A percentile compares a stretch with the other conserved stretches of the same genome.
phyloP scores from a whole-genome alignment of 2,888 invertebrate species.

The Parapristionchus giblindavisi region DNA sequence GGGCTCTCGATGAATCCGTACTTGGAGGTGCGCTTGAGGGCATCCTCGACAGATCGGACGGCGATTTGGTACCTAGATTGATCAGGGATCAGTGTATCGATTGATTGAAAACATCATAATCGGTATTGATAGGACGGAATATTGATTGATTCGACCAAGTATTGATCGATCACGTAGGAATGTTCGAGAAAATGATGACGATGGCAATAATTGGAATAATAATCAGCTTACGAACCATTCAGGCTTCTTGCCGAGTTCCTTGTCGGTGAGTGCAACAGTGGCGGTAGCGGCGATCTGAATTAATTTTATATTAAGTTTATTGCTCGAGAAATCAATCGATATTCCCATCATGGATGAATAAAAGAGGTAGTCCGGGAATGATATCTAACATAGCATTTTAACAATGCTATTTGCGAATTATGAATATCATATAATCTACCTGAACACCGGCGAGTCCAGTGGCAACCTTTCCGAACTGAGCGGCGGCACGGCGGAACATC shows the following conservation, averaged over 20 bases:
- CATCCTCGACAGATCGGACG: slow-evolving; percentile 52
- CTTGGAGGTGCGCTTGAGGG: slow-evolving; percentile 52
- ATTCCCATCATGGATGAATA: no score
- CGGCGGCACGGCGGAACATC: slow-evolving; percentile 54
- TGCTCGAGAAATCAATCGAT: no score
- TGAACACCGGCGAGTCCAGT: slow-evolving; percentile 50
- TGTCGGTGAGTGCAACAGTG: slow-evolving; percentile 57
- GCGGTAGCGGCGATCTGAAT: slow-evolving; percentile 52
- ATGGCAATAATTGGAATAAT: not conserved
- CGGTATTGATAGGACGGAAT: not conserved
- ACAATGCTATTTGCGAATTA: not conserved
- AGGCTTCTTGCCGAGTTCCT: slow-evolving; percentile 57
- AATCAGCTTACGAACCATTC: slow-evolving; percentile 47
- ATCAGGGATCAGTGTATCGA: not conserved
- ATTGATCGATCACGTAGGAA: not conserved
- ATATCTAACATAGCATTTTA: no score
- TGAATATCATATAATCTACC: slow-evolving; percentile 7
- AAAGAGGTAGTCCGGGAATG: no score
- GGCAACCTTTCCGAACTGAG: slow-evolving; percentile 45
- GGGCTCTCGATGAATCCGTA: slow-evolving; percentile 56
- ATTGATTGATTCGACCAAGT: not conserved
- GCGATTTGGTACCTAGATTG: slow-evolving; percentile 51
- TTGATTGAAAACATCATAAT: not conserved
- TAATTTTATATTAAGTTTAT: no score
- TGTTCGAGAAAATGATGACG: not conserved